A percentile compares a stretch with the other conserved stretches of the same genome.
phyloP scores from a whole-genome alignment of 2,797 vertebrate species.

The Rhodeus uyekii region DNA sequence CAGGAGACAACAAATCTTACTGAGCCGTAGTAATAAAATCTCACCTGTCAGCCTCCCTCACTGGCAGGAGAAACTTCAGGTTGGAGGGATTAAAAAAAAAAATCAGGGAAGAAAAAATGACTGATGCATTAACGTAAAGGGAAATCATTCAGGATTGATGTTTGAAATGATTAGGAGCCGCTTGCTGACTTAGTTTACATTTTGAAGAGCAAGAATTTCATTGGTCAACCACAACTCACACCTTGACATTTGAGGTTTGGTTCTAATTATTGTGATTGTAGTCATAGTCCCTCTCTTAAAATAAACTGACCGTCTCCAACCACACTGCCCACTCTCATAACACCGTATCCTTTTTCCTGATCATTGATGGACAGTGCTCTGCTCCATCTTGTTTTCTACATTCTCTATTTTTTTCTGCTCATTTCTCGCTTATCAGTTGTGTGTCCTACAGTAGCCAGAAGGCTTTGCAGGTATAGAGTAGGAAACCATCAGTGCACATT shows the following conservation, averaged over 20 bases:
- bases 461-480: background rate
- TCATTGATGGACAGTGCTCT: slow-evolving; percentile 58
- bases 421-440: slow-evolving; percentile 7
- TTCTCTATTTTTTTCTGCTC: slow-evolving; percentile 2
- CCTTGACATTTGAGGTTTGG: slow-evolving; percentile 71
- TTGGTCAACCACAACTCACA: slow-evolving; percentile 66
- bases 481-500: background rate
- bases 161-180: slow-evolving; percentile 53
- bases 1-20: slow-evolving; percentile 43
- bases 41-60: slow-evolving; percentile 50
- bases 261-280: slow-evolving; percentile 69
- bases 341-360: slow-evolving; percentile 63
- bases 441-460: background rate
- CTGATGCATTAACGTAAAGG: slow-evolving; percentile 14
- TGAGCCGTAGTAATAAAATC: slow-evolving; percentile 62
- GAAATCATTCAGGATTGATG: slow-evolving; percentile 46
- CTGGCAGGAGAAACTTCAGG: slow-evolving; percentile 31
- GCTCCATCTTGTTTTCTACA: slow-evolving; percentile 12
- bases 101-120: background rate
- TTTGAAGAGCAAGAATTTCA: slow-evolving; percentile 58
- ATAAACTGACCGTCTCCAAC: slow-evolving; percentile 71
- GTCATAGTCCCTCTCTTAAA: slow-evolving; percentile 71
- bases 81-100: slow-evolving; percentile 12
- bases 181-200: slow-evolving; percentile 55
- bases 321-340: slow-evolving; percentile 61